Evolutionary conservation across 2,888 invertebrate genomes (phyloP), one percentile per base, ranked within the genome.

Genomic region (Coenonympha arcania): DNA sequence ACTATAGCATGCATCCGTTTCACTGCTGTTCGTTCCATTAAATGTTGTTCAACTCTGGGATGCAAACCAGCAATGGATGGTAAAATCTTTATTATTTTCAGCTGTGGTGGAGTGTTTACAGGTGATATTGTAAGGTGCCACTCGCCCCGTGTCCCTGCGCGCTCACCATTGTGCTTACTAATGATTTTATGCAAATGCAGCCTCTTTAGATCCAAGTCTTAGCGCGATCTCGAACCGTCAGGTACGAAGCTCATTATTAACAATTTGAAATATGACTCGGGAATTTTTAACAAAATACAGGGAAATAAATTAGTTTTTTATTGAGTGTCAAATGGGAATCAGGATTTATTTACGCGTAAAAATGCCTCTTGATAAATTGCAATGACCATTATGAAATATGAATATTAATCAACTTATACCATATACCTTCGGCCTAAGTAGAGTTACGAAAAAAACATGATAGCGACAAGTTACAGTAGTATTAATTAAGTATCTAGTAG

Each of bases 171-270:
- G 86, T 86, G 86, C 84, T 85, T 84, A 82, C 86, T 86, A 85
- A 86, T 85, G 86, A 86, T 85, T 86, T 86, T 86, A 86, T 86
- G 86, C 86, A 86, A 85, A 86, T 86, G 86, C 78, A 85, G 73
- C 77, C 83, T 84, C 84, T 85, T 85, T 82, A 85, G 85, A 86
- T 85, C 83, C 84, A 80, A 83, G 84, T 82, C 85, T 84, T 86
- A 85, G 82, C 82, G 85, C 84, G 85, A 85, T 84, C 84, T 84
- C 81, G 66, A 79, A 79, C 77, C 81, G 81, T 85, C 85, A 85
- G 85, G 84, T 83, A 85, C 82, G 75, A 70, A 73, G 81, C 81
- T 84, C 84, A 85, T 85, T 84, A 84, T 83, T 82, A 84, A 81
- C 78, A 77, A 78, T 82, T 80, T 84, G 83, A 85, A 83, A 79